Evolutionary conservation across 53 echinoderm and acorn worm genomes (phyloP).

Genomic region (Stichopus horrens): DNA sequence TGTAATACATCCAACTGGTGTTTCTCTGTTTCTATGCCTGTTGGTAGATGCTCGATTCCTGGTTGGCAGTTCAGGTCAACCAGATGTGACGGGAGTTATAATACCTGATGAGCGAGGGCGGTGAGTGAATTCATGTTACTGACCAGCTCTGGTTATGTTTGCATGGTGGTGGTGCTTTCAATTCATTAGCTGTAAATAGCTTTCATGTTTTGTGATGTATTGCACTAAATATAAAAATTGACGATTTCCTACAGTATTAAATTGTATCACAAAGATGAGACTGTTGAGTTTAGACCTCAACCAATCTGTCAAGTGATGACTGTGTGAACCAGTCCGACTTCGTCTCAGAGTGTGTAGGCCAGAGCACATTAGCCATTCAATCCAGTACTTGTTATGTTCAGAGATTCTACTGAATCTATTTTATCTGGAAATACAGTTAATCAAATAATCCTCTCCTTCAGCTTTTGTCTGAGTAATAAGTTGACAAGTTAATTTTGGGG

Average conservation of each 20-base stretch:
- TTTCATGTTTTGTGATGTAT: not conserved
- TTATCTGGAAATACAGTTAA: no score
- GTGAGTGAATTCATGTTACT: not conserved
- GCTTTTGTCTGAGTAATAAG: no score
- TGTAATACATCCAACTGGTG: not conserved
- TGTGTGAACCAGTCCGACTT: no score
- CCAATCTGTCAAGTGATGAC: no score
- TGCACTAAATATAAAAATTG: not conserved
- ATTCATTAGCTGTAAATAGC: not conserved
- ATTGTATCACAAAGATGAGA: not conserved
- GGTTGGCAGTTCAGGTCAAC: conserved; percentile 1
- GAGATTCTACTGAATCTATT: no score
- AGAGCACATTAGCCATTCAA: no score
- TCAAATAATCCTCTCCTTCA: no score
- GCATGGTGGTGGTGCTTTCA: not conserved
- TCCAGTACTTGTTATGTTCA: no score
- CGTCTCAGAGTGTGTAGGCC: no score
- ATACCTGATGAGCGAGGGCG: conserved; percentile 21
- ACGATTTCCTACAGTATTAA: no score
- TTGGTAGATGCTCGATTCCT: conserved; percentile 9
- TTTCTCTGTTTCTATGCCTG: not conserved
- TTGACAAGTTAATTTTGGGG: no score
- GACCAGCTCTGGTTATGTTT: not conserved
- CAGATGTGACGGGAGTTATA: conserved; percentile 23
- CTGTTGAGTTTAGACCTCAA: no score